A percentile compares a stretch with the other conserved stretches of the same genome.
Conservation (phyloP, 2,888 invertebrate genomes). For the Stenolophus ochropezus region DNA sequence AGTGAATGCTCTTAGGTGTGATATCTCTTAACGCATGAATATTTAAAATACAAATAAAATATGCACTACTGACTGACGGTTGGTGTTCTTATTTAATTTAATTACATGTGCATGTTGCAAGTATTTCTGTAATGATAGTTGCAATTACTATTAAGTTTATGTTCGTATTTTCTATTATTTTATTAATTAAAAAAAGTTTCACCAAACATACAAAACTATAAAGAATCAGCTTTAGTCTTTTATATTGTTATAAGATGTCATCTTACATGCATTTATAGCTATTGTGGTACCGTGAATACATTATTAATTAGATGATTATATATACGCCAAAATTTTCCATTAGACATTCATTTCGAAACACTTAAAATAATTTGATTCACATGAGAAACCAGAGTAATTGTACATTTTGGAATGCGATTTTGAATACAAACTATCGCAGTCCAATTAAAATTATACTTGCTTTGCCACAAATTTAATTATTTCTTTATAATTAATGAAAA, state of each 20-base stretch:
- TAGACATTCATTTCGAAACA: constrained; percentile 9
- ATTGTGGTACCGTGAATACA: not conserved
- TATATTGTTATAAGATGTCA: no score
- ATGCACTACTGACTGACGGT: not conserved
- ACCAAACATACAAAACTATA: not conserved
- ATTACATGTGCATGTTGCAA: not conserved
- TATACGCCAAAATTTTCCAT: not conserved
- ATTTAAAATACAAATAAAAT: constrained; percentile 16
- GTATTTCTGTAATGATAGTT: not conserved
- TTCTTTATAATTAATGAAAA: constrained; percentile 16
- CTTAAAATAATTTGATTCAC: constrained; percentile 21
- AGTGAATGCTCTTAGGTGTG: constrained; percentile 18
- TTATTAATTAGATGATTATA: not conserved
- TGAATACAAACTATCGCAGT: constrained; percentile 1
- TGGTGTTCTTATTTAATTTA: not conserved
- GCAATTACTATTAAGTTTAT: not conserved
- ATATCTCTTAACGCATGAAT: constrained; percentile 27
- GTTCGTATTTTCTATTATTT: not conserved
- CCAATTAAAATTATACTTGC: constrained; percentile 23
- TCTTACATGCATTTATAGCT: not conserved
- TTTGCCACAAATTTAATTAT: constrained; percentile 27
- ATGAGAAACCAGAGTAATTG: constrained; percentile 14
- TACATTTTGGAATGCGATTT: constrained; percentile 19
- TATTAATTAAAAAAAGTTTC: constrained; percentile 6
- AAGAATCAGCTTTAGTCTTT: no score